phyloP scores from a whole-genome alignment of 2,797 vertebrate species.

The Notamacropus eugenii region DNA sequence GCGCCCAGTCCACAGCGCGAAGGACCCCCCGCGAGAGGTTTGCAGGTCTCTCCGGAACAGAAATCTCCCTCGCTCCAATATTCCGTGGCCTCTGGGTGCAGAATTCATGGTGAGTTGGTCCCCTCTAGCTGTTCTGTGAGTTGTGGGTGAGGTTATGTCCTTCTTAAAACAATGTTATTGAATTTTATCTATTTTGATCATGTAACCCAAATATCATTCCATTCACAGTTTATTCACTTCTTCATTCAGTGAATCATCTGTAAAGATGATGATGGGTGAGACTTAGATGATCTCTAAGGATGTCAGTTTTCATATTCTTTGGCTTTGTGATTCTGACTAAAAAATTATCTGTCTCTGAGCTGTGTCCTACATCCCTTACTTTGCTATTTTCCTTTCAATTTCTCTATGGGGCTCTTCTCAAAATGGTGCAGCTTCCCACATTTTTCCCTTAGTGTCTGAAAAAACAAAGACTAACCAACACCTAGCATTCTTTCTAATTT shows the following conservation, averaged over 20 bases:
- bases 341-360: conserved; percentile 33
- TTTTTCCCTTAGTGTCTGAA: conserved; percentile 39
- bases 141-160: conserved; percentile 18
- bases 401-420: conserved; percentile 25
- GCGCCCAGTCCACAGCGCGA: no score
- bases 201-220: conserved; percentile 37
- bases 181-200: conserved; percentile 43
- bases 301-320: background rate
- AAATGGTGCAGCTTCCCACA: conserved; percentile 38
- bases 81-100: no score
- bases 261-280: background rate
- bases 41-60: no score
- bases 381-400: background rate
- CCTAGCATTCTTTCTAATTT: conserved; percentile 32
- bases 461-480: conserved; percentile 38
- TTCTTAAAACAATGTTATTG: conserved; percentile 32
- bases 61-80: no score
- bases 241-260: background rate
- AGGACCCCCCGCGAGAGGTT: no score
- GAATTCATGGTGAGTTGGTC: no score
- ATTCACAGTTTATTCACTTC: conserved; percentile 32
- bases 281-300: background rate
- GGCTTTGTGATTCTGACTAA: background rate
- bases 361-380: background rate
- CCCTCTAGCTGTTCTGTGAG: no score